These are phyloP conservation scores for Conops quadrifasciatus DNA, from an alignment of 2,888 invertebrate species.

Conservation along the genomic window DNA sequence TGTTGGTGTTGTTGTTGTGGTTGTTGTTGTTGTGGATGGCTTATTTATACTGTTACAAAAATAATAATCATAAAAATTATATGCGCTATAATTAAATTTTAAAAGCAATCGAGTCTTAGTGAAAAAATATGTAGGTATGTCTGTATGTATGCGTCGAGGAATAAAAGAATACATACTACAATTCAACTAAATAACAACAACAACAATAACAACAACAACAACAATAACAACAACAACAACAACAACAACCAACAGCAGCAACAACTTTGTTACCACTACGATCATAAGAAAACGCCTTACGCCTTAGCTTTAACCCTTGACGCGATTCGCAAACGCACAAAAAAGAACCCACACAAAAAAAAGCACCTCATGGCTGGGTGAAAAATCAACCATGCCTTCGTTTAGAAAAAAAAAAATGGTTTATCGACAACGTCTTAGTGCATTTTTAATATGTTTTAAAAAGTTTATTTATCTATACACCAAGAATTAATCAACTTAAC, in stretches of 20 bases:
- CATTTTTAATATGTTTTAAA: too few species aligned
- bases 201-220: conserved; percentile 17
- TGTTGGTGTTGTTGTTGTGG: conserved; percentile 39
- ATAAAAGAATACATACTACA: conserved; percentile 17
- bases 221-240: background rate
- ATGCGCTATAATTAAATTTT: conserved; percentile 40
- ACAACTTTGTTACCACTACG: background rate
- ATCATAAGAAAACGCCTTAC: background rate
- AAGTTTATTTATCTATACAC: too few species aligned
- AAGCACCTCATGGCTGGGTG: conserved; percentile 15
- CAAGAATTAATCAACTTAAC: too few species aligned
- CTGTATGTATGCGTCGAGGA: background rate
- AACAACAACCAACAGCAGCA: too few species aligned
- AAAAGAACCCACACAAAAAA: too few species aligned
- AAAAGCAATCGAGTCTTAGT: conserved; percentile 11
- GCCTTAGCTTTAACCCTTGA: too few species aligned
- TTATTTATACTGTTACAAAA: conserved; percentile 30
- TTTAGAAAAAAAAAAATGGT: too few species aligned
- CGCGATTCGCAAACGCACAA: too few species aligned
- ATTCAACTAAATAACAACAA: conserved; percentile 2
- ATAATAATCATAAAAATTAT: conserved; percentile 34
- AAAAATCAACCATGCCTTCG: too few species aligned
- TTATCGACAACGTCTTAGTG: too few species aligned
- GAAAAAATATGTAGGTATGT: background rate
- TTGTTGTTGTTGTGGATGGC: conserved; percentile 38